These are phyloP conservation scores for Ochropleura plecta DNA, from an alignment of 2,888 invertebrate genomes.

Conservation along the genomic window DNA sequence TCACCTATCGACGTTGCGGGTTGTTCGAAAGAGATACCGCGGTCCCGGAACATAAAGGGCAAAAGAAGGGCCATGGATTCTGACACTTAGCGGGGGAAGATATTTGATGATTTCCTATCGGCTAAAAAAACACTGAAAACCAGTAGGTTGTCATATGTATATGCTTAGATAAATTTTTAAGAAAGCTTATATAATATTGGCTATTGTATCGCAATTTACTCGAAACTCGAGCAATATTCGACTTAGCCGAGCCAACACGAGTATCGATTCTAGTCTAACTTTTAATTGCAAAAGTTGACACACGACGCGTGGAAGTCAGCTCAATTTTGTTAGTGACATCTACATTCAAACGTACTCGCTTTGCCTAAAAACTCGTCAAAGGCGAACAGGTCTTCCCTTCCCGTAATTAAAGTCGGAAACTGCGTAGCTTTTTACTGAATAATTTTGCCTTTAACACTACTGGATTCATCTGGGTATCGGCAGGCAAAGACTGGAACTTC, in stretches of 20 bases:
- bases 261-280: constrained; percentile 53
- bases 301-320: constrained; percentile 24
- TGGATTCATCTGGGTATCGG: not conserved
- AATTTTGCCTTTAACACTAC: not conserved
- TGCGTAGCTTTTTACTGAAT: constrained; percentile 1
- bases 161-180: no score
- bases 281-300: constrained; percentile 64
- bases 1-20: no score
- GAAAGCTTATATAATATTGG: no score
- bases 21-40: no score
- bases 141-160: no score
- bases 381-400: not conserved
- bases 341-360: constrained; percentile 13
- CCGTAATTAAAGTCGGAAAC: constrained; percentile 18
- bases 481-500: not conserved
- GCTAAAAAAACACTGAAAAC: no score
- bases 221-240: constrained; percentile 1
- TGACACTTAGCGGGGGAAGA: no score
- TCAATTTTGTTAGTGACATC: constrained; percentile 52
- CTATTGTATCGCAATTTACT: not conserved
- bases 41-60: no score
- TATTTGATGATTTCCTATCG: no score
- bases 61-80: no score
- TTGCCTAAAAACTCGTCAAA: not conserved
- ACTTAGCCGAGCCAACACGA: constrained; percentile 10